Evolutionary conservation across 2,888 invertebrate genomes (phyloP), one percentile per base, ranked within the genome.

Genomic region (Andrena bicolor): DNA sequence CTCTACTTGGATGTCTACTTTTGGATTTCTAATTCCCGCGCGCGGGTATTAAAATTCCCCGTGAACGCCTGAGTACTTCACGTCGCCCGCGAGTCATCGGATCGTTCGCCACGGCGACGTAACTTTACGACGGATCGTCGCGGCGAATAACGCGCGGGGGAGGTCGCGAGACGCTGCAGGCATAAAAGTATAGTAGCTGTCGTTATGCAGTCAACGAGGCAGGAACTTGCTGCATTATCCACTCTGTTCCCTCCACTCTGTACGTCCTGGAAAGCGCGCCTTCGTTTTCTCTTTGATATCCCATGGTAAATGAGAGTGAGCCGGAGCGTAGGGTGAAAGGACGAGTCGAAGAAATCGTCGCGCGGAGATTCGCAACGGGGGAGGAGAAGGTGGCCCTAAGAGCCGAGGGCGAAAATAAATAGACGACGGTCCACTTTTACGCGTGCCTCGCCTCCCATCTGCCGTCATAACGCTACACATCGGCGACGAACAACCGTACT

Each of bases 141-240:
- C 32, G 63, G 58, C n/a, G 68, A 58, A 1, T 23, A 41, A 61
- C 56, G 71, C 53, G 80, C 32, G 64, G 70, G 49, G 70, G 53
- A 49, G 58, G 58, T 75, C 76, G 58, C 61, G 75, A 20, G 75
- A 26, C 48, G 30, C 58, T 20, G 72, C 35, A 30, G 26, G 70
- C 73, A 28, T 69, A 82, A 84, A 86, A 75, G 65, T 72, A 28
- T 20, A 51, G 13, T 49, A 28, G n/a, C 41, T 49, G 28, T 8
- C 48, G 35, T 13, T 66, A 64, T 60, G 30, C 74, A 26, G 51
- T 5, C 32, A 10, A 26, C n/a, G 7, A 10, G 16, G n/a, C 30
- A 70, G 76, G 74, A 83, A 86, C 60, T 76, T 78, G 20, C 49
- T 78, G 73, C 80, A 88, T 88, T 82, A 84, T 86, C 80, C 72